Percentiles rank a stretch among this genome's conserved stretches.
These are phyloP conservation scores for Iphiclides podalirius DNA, from an alignment of 2,888 invertebrate genomes.

Conservation along the genomic window DNA sequence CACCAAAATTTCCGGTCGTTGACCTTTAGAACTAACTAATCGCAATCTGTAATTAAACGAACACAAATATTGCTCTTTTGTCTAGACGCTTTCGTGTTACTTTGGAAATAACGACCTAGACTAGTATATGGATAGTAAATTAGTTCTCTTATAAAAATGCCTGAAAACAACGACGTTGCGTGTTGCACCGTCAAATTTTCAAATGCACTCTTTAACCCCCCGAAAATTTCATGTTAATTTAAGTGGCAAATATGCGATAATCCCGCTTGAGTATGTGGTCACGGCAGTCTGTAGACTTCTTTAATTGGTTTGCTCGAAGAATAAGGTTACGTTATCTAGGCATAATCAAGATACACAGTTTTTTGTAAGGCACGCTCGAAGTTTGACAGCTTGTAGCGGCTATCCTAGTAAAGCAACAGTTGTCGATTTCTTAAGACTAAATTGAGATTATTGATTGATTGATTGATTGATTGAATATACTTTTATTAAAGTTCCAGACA, in stretches of 20 bases:
- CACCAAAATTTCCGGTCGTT: too few relatives aligned
- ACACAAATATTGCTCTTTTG: slow-evolving; percentile 15
- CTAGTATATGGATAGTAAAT: background rate
- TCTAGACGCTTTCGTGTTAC: slow-evolving; percentile 24
- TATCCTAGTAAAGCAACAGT: too few relatives aligned
- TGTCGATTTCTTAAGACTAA: too few relatives aligned
- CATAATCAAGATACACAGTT: too few relatives aligned
- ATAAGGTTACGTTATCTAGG: too few relatives aligned
- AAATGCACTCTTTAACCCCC: background rate
- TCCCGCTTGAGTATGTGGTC: background rate
- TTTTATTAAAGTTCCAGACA: too few relatives aligned
- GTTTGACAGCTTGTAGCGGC: too few relatives aligned
- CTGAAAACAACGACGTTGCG: background rate
- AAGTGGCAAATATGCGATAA: background rate
- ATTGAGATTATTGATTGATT: too few relatives aligned
- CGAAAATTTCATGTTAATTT: background rate
- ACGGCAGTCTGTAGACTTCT: background rate
- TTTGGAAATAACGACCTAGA: slow-evolving; percentile 11
- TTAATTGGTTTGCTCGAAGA: too few relatives aligned
- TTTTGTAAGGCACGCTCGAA: too few relatives aligned
- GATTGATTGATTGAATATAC: too few relatives aligned
- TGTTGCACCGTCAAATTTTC: background rate
- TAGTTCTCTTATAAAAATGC: background rate
- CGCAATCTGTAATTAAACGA: slow-evolving; percentile 5
- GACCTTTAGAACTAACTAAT: slow-evolving; percentile 12